A percentile compares a stretch with the other conserved stretches of the same genome.
Evolutionary conservation across 2,113 vertebrate genomes (phyloP).

Genomic region (Labrus mixtus): DNA sequence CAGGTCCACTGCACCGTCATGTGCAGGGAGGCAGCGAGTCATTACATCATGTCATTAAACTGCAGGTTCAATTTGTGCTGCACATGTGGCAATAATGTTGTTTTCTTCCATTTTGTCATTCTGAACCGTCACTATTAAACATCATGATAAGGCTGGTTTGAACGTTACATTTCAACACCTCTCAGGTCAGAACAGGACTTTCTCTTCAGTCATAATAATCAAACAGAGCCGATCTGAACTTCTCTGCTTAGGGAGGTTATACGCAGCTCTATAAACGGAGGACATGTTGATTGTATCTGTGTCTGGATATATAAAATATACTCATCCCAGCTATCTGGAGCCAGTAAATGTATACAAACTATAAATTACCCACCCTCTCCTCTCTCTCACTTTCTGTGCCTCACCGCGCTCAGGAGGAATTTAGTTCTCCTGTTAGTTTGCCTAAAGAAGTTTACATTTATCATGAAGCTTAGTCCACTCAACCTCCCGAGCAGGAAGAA

Average conservation of each 20-base stretch:
- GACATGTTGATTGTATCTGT: conserved; percentile 73
- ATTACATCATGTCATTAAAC: conserved; percentile 53
- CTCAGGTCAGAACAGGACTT: neutral
- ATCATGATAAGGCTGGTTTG: conserved; percentile 28
- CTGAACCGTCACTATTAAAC: conserved; percentile 4
- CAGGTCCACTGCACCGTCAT: conserved; percentile 69
- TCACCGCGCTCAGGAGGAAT: conserved; percentile 66
- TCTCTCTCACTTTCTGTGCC: conserved; percentile 73
- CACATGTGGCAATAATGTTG: neutral
- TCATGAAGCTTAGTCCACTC: conserved; percentile 44
- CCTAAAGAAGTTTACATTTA: conserved; percentile 71
- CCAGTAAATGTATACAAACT: conserved; percentile 92
- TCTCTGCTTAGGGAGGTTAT: conserved; percentile 16
- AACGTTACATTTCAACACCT: conserved; percentile 41
- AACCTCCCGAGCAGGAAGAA: neutral
- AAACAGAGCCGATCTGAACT: neutral
- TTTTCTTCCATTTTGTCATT: neutral
- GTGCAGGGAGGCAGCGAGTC: conserved; percentile 30
- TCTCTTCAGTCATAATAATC: conserved; percentile 1
- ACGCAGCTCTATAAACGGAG: conserved; percentile 84
- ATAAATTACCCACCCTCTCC: conserved; percentile 84
- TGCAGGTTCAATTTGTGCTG: conserved; percentile 20
- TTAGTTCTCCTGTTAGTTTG: conserved; percentile 7
- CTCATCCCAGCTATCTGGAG: conserved; percentile 91
- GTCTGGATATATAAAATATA: conserved; percentile 84